Evolutionary conservation across 2,113 vertebrate genomes (phyloP).

Genomic region (Riparia riparia): DNA sequence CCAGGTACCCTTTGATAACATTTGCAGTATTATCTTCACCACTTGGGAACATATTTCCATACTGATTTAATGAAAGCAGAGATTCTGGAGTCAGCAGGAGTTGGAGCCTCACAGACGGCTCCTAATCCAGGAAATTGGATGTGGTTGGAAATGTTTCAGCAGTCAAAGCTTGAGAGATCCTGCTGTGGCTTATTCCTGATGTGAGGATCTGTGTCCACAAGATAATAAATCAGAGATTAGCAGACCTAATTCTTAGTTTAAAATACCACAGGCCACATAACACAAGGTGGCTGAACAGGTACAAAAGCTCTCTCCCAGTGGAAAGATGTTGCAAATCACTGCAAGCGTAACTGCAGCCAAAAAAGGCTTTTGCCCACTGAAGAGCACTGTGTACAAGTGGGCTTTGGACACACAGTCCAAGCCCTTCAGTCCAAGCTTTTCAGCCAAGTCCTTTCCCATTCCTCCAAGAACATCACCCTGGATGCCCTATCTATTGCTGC

Average conservation of each 20-base stretch:
- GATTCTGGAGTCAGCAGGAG: conserved; percentile 43
- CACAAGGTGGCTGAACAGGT: background rate
- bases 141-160: conserved; percentile 21
- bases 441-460: background rate
- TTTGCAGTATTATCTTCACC: conserved; percentile 28
- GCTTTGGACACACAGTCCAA: background rate
- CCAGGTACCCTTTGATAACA: conserved; percentile 26
- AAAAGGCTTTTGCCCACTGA: background rate
- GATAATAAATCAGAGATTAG: conserved; percentile 28
- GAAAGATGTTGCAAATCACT: conserved; percentile 22
- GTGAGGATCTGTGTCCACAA: background rate
- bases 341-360: background rate
- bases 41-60: conserved; percentile 39
- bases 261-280: conserved; percentile 24
- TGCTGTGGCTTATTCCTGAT: conserved; percentile 32
- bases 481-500: background rate
- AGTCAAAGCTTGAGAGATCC: background rate
- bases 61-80: conserved; percentile 29
- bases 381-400: background rate
- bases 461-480: background rate
- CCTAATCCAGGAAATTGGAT: conserved; percentile 48
- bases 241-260: background rate
- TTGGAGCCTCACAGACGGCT: background rate
- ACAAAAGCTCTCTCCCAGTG: background rate
- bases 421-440: too few species aligned